Evolutionary conservation across 2,113 vertebrate species (phyloP), one percentile per base, ranked within the genome.

Genomic region (Pseudopodoces humilis): DNA sequence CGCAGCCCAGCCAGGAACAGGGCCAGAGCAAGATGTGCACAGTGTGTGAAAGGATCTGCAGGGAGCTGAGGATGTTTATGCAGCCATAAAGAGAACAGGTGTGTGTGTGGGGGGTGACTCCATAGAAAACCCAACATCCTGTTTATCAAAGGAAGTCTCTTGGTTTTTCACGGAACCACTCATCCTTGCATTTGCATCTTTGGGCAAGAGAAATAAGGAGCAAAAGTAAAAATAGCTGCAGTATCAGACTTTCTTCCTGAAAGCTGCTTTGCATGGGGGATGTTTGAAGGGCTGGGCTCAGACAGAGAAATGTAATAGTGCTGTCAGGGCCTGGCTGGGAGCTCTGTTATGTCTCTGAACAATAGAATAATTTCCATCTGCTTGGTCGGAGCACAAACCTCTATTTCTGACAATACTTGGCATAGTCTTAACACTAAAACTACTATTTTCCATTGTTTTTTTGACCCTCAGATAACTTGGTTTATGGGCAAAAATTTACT

Each of bases 21-120:
- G 53, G 56, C 81, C 50, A 33, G 24, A 86, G 80, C 58, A 79
- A 64, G 64, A 39, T 75, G 43, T 44, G 52, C 69, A 41, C 69
- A 41, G 81, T 14, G 27, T 81, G 87, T 69, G 33, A 78, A 83
- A 76, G 44, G 70, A 81, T 58, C 67, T 58, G 63, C 0, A 0
- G 30, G 80, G 63, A 68, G 52, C 2, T 27, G 46, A 68, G 91
- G 91, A 81, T 81, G 81, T 96, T 96, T 87, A 91, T 11, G 4
- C 25, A 87, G 82, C 72, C 67, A 21, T 90, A 91, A 92, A 94
- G 68, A 53, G 84, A 96, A 28, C 75, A 92, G 86, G 86, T 89
- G 71, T 41, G 37, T 63, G 59, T 14, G 33, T 37, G 33, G 15
- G 13, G n/a, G 27, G 28, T 62, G 43, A 76, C 58, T 70, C 81